A percentile compares a stretch with the other conserved stretches of the same genome.
These are phyloP conservation scores for Listronotus bonariensis DNA, from an alignment of 1,140 invertebrate genomes.

Conservation along the genomic window DNA sequence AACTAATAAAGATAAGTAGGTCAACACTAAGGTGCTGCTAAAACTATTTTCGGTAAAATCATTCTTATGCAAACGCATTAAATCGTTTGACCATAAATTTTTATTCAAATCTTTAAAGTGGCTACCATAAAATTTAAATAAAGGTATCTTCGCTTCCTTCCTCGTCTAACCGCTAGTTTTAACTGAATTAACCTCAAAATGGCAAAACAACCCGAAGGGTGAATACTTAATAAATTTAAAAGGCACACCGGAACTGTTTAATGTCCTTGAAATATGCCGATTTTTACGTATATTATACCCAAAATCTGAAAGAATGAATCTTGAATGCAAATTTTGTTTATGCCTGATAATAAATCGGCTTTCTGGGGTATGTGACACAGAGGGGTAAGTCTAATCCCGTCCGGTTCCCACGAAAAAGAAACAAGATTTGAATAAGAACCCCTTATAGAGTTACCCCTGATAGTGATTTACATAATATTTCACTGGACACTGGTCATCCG, in stretches of 20 bases:
- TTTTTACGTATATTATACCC: constrained; percentile 33
- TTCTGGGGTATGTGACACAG: constrained; percentile 32
- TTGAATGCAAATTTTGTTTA: constrained; percentile 42
- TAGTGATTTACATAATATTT: constrained; percentile 49
- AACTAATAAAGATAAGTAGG: too few species aligned
- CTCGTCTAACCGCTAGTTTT: constrained; percentile 38
- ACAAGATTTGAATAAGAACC: constrained; percentile 45
- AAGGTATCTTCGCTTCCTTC: constrained; percentile 22
- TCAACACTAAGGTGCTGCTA: not conserved
- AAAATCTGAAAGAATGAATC: constrained; percentile 36
- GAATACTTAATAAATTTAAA: constrained; percentile 39
- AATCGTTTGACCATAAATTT: constrained; percentile 28
- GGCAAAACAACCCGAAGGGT: constrained; percentile 39
- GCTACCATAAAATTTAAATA: constrained; percentile 29
- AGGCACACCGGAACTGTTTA: constrained; percentile 22
- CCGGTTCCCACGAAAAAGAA: constrained; percentile 45
- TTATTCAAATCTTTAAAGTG: constrained; percentile 32
- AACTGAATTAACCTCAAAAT: constrained; percentile 41
- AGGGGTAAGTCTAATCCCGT: constrained; percentile 36
- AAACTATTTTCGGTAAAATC: constrained; percentile 1
- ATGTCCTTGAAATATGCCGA: constrained; percentile 35
- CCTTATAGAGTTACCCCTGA: constrained; percentile 37
- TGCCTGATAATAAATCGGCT: constrained; percentile 40
- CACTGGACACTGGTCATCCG: constrained; percentile 46
- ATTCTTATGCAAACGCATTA: constrained; percentile 26